Percentiles rank a stretch among this genome's conserved stretches.
These are phyloP conservation scores for Athene cunicularia DNA, from an alignment of 2,113 vertebrate genomes.

Conservation along the genomic window DNA sequence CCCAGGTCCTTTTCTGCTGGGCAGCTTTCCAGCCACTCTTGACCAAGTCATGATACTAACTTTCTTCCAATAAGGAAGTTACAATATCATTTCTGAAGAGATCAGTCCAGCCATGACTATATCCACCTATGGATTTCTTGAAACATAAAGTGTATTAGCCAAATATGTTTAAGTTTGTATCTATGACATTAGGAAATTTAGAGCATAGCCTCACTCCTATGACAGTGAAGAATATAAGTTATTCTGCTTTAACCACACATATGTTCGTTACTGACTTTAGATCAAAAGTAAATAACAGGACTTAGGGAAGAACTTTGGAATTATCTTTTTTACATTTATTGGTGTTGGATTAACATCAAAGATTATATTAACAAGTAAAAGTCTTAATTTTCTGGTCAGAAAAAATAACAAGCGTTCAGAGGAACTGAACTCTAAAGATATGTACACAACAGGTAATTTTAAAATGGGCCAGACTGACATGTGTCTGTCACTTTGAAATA, in stretches of 20 bases:
- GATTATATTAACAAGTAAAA: not conserved
- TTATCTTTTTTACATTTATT: not conserved
- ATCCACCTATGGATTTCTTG: not conserved
- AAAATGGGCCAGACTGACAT: not conserved
- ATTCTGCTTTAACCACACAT: not conserved
- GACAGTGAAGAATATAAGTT: not conserved
- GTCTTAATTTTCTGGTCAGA: not conserved
- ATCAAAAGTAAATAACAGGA: not conserved
- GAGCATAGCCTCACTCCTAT: rapidly evolving
- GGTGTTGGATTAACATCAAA: not conserved
- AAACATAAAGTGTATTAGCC: not conserved
- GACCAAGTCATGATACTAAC: not conserved
- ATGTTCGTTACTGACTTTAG: not conserved
- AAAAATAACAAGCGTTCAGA: not conserved
- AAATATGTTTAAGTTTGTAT: not conserved
- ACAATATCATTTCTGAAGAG: not conserved
- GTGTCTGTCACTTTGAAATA: not conserved
- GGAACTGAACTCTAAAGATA: not conserved
- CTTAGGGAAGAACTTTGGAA: not conserved
- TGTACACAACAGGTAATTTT: not conserved
- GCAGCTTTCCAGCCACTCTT: not conserved
- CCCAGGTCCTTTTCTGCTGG: not conserved
- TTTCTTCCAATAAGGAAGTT: not conserved
- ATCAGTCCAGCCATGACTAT: not conserved
- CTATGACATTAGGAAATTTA: not conserved